A percentile compares a stretch with the other conserved stretches of the same genome.
phyloP scores from a whole-genome alignment of 2,888 invertebrate genomes.

The Drosophila helvetica region DNA sequence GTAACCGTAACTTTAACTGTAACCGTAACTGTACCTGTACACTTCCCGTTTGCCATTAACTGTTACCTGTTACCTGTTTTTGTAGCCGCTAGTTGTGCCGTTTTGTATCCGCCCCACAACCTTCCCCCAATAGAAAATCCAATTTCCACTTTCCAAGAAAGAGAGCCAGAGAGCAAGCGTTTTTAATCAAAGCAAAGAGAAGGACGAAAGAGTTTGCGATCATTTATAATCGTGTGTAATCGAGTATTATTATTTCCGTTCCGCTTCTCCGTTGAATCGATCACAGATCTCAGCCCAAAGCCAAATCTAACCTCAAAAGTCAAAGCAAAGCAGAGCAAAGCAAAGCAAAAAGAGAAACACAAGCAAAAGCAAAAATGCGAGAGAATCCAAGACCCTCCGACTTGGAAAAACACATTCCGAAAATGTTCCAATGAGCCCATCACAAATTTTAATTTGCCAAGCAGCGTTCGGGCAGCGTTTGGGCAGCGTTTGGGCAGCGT shows the following conservation, averaged over 20 bases:
- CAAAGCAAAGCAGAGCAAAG: constrained; percentile 36
- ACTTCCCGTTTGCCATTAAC: constrained; percentile 6
- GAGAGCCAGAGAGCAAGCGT: constrained; percentile 81
- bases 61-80: background rate
- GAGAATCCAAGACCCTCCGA: constrained; percentile 28
- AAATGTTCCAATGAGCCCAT: constrained; percentile 80
- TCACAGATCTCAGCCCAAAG: constrained; percentile 11
- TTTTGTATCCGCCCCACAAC: background rate
- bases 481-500: background rate
- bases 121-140: background rate
- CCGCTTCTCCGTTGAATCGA: constrained; percentile 49
- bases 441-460: constrained; percentile 81
- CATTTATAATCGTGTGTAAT: constrained; percentile 30
- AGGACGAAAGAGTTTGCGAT: constrained; percentile 53
- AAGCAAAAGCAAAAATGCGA: constrained; percentile 19
- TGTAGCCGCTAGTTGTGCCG: background rate
- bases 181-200: constrained; percentile 84
- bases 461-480: constrained; percentile 14
- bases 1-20: constrained; percentile 6
- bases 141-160: background rate
- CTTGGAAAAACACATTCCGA: background rate
- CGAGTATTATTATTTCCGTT: constrained; percentile 68
- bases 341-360: constrained; percentile 44
- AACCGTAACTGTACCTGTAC: constrained; percentile 23
- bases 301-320: constrained; percentile 12